Evolutionary conservation across 1,140 invertebrate species (phyloP).

Genomic region (Achroia grisella): DNA sequence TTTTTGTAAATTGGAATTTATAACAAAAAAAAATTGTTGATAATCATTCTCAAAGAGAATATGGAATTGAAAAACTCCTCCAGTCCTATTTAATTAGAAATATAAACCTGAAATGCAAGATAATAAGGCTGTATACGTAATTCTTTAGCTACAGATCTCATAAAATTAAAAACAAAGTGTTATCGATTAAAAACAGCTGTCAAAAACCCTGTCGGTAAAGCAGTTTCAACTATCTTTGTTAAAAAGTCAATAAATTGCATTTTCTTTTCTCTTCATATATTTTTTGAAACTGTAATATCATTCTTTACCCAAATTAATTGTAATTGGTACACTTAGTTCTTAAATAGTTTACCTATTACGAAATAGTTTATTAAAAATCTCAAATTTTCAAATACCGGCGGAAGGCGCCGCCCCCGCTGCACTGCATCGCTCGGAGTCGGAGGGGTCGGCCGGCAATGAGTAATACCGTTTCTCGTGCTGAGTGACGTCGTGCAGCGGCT

Average conservation of each 20-base stretch:
- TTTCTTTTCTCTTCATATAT: neutral
- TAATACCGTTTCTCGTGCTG: slow-evolving; percentile 61
- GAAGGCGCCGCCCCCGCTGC: slow-evolving; percentile 29
- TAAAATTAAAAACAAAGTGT: neutral
- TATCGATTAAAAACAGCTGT: slow-evolving; percentile 12
- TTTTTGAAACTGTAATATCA: no score
- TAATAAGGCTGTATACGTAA: no score
- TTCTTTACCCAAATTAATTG: no score
- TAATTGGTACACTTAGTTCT: neutral
- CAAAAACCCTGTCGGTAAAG: slow-evolving; percentile 27
- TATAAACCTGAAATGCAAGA: no score
- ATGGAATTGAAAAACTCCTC: no score
- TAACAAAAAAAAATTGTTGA: no score
- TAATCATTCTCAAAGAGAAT: no score
- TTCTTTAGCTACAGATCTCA: no score
- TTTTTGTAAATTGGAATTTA: no score
- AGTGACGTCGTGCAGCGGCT: slow-evolving; percentile 61
- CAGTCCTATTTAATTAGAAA: no score
- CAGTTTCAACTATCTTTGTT: slow-evolving; percentile 16
- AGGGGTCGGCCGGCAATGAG: slow-evolving; percentile 45
- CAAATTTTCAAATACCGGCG: slow-evolving; percentile 13
- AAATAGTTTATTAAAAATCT: neutral
- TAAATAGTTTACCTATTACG: no score
- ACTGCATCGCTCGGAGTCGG: slow-evolving; percentile 19
- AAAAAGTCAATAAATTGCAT: slow-evolving; percentile 30